Conservation (phyloP, 2,797 vertebrate species). For the Orientallactaga sibirica region DNA sequence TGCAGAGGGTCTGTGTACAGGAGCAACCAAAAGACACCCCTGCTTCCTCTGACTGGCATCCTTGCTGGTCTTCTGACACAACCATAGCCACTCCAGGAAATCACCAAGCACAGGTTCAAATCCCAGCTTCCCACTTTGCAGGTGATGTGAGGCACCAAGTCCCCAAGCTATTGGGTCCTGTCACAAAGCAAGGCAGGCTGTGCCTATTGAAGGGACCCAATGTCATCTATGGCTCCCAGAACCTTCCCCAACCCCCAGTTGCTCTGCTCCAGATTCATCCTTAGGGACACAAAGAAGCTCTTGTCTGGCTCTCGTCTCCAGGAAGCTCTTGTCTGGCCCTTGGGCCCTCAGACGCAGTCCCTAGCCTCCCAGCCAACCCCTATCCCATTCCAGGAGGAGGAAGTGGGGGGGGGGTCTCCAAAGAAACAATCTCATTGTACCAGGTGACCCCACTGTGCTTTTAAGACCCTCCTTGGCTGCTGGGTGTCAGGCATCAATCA, state of each 20-base stretch:
- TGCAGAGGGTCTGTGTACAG: not conserved
- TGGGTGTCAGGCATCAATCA: no score
- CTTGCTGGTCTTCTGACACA: not conserved
- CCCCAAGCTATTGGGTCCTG: not conserved
- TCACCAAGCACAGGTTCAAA: not conserved
- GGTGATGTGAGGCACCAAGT: not conserved
- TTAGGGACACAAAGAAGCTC: constrained; percentile 23
- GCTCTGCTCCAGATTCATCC: not conserved
- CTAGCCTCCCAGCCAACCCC: not conserved
- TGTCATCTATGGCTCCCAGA: not conserved
- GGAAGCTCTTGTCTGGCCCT: not conserved
- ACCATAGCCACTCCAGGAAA: not conserved
- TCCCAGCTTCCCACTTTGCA: not conserved
- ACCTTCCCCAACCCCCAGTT: no score
- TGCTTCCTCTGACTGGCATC: not conserved
- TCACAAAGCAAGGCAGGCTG: not conserved
- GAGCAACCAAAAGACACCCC: not conserved
- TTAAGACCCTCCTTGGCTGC: not conserved
- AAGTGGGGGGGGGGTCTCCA: not conserved
- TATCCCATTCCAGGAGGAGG: not conserved
- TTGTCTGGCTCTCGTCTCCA: constrained; percentile 35
- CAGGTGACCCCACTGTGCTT: not conserved
- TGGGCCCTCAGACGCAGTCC: not conserved
- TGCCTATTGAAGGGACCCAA: not conserved
- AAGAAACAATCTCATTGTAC: not conserved